Evolutionary conservation across 2,888 invertebrate genomes (phyloP).

Genomic region (Andrena hattorfiana): DNA sequence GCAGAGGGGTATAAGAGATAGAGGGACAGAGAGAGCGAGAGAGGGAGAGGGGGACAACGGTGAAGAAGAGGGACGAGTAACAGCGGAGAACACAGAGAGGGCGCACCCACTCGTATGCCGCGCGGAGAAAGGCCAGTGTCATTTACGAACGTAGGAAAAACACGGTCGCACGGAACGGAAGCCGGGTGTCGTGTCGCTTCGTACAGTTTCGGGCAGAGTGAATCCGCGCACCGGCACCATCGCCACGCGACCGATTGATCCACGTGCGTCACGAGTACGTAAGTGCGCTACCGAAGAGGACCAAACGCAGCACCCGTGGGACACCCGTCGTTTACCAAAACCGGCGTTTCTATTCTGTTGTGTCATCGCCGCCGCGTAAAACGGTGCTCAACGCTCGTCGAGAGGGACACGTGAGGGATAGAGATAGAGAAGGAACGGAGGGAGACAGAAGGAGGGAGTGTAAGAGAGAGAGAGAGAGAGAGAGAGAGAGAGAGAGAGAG

Average conservation of each 20-base stretch:
- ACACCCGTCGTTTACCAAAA: conserved; percentile 1
- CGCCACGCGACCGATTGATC: conserved; percentile 57
- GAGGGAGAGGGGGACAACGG: conserved; percentile 24
- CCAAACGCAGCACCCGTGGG: not conserved
- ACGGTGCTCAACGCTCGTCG: conserved; percentile 30
- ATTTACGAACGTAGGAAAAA: conserved; percentile 48
- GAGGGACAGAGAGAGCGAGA: conserved; percentile 9
- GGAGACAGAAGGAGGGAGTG: no score
- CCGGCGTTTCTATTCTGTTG: conserved; percentile 45
- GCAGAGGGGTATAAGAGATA: conserved; percentile 1
- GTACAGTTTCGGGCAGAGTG: conserved; percentile 29
- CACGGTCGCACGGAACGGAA: conserved; percentile 48
- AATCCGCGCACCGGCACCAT: conserved; percentile 41
- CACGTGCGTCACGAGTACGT: conserved; percentile 48
- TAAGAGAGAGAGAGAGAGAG: conserved; percentile 17
- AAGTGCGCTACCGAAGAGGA: conserved; percentile 13
- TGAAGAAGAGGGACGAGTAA: conserved; percentile 27
- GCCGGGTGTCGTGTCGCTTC: conserved; percentile 57
- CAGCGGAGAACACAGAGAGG: conserved; percentile 44
- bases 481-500: not conserved
- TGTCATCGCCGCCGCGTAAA: conserved; percentile 47
- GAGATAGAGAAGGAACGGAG: not conserved
- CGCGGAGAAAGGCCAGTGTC: conserved; percentile 53
- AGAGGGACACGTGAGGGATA: not conserved
- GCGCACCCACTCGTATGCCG: conserved; percentile 56